Evolutionary conservation across 2,888 invertebrate species (phyloP), one percentile per base, ranked within the genome.

Genomic region (Callimorpha dominula): DNA sequence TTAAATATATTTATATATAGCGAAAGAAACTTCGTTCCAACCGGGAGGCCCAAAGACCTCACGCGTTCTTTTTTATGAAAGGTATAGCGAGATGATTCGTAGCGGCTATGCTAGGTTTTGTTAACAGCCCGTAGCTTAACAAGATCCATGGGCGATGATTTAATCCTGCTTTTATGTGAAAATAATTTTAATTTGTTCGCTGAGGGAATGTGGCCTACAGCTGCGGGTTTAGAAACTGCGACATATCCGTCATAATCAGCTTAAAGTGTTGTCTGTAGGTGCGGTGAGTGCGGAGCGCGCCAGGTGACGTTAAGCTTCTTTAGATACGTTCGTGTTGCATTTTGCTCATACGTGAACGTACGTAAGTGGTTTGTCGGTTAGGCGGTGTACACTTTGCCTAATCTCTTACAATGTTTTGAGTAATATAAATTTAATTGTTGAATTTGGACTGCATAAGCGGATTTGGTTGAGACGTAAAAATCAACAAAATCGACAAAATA

Each of bases 251-350:
- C 87, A 89, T 91, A 91, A 91, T 92, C 89, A 89, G 91, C 91
- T 92, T 92, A 91, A 82, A 87, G 86, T 85, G 87, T 88, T 87
- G 88, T 88, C 87, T 88, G 87, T 79, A 79, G 84, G 78, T 83
- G 86, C 77, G 86, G 87, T 77, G 79, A 84, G 82, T 82, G 78
- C 71, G 85, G 80, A 79, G 81, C 80, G 82, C 76, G 80, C 82
- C 91, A 90, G 90, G 91, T 90, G 90, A 85, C 89, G 86, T 62
- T 90, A 91, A 91, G 89, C 91, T 88, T 86, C 90, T 90, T 89
- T 87, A 80, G 87, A 82, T 82, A 82, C 84, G 83, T 80, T 84
- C 77, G 77, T 77, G 80, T 84, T 87, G 87, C 84, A 86, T 86
- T 88, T 85, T 86, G 80, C 83, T 82, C 81, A 82, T 83, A 83